Base-by-base conservation (phyloP, 2,888 invertebrate species). In the Eucera pruinosa region DNA sequence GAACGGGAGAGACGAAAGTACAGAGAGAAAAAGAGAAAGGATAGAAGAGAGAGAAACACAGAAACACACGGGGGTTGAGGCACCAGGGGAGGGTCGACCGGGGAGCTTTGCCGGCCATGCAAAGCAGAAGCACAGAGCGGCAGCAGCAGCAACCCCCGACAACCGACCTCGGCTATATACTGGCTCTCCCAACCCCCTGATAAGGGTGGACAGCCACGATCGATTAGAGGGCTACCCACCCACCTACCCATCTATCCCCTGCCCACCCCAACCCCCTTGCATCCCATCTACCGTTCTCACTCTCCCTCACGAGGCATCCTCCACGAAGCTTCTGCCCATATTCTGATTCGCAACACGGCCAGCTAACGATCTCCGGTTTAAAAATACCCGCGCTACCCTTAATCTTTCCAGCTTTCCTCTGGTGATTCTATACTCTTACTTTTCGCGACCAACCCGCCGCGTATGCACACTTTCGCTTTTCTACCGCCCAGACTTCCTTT, bases 181-280 rank as follows among this genome's bases (percentile, higher is more conserved):
- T 69, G 83, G 78, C 78, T 85, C 80, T 74, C 83, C 86, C 87
- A 88, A 87, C 89, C 90, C 89, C 88, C 92, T 92, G 91, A 92
- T 92, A 92, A 92, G 92, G 92, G 92, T 92, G 92, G 92, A 92
- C 92, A 92, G 92, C 91, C 89, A 89, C 92, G 92, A 92, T 92
- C 92, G 92, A 92, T 92, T 92, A 92, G 92, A 91, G 90, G 89
- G 88, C 87, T 88, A 88, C 90, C 90, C 89, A 86, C 88, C 87
- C 88, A 86, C 88, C 81, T 79, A 75, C 77, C 81, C 71, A 80
- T 77, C 82, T 65, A 27, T 78, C 48, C 83, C 77, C 76, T 55
- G 69, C 66, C 79, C 75, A 75, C 73, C 76, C 67, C 69, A 27
- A 36, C 11, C 76, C 85, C 82, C 54, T 73, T 64, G 61, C 78